Evolutionary conservation across 2,113 vertebrate genomes (phyloP).

Genomic region (pig (Sus scrofa)): DNA sequence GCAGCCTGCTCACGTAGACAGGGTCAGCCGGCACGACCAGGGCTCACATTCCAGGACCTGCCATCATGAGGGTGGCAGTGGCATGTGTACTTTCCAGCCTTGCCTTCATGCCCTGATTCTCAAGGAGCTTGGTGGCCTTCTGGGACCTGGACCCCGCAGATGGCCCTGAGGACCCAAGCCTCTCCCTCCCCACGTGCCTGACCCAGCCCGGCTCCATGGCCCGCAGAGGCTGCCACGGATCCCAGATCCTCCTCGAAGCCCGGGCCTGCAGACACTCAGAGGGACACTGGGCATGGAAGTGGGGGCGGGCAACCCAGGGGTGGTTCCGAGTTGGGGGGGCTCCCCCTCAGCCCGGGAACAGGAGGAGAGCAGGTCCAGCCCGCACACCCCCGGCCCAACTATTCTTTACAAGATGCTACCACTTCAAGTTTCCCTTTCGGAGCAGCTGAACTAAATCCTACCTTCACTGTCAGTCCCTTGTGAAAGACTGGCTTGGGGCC

Average conservation of each 20-base stretch:
- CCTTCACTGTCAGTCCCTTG: not conserved
- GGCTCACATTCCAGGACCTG: not conserved
- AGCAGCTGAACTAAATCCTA: not conserved
- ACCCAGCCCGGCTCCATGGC: rapidly evolving
- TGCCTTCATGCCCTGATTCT: not conserved
- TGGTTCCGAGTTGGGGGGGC: no score
- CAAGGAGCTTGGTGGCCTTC: no score
- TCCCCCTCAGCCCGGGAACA: not conserved
- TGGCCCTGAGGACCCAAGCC: no score
- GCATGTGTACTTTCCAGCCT: not conserved
- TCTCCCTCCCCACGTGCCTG: not conserved
- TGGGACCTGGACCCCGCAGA: not conserved
- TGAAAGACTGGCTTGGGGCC: not conserved
- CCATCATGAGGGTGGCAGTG: no score
- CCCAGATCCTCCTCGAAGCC: rapidly evolving
- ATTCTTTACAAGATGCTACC: not conserved
- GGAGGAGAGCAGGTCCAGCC: not conserved
- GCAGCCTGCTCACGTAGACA: rapidly evolving
- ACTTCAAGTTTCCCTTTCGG: not conserved
- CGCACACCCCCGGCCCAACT: rapidly evolving
- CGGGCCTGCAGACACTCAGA: rapidly evolving
- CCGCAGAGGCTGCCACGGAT: not conserved
- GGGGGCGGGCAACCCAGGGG: no score
- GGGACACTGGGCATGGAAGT: not conserved
- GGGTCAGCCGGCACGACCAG: not conserved